Conservation (phyloP, 2,113 vertebrate genomes). For the Ornithorhynchus anatinus region DNA sequence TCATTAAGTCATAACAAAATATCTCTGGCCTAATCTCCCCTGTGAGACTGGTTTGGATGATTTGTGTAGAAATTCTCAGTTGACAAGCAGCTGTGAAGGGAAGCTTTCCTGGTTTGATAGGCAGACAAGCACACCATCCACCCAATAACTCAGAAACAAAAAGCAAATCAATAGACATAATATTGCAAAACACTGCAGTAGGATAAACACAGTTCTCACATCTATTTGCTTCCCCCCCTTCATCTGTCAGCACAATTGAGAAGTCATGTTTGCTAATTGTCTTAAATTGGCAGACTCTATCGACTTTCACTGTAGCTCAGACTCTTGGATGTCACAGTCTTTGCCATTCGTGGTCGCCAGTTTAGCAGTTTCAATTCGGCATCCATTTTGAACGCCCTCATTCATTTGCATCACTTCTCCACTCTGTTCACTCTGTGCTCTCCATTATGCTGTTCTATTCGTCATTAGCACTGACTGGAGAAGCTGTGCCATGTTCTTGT, state of each 20-base stretch:
- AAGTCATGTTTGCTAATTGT: conserved; percentile 34
- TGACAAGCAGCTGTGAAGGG: conserved; percentile 68
- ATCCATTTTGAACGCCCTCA: conserved; percentile 43
- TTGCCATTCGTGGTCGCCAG: conserved; percentile 46
- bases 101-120: conserved; percentile 40
- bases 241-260: conserved; percentile 66
- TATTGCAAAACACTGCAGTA: conserved; percentile 39
- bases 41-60: conserved; percentile 53
- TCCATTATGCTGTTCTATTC: conserved; percentile 44
- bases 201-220: conserved; percentile 55
- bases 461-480: conserved; percentile 51
- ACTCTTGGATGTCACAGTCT: conserved; percentile 63
- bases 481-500: conserved; percentile 61
- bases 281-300: conserved; percentile 26
- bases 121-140: conserved; percentile 13
- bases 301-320: conserved; percentile 34
- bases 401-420: conserved; percentile 46
- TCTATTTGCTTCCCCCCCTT: conserved; percentile 46
- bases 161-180: conserved; percentile 40
- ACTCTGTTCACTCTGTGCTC: conserved; percentile 41
- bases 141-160: conserved; percentile 54
- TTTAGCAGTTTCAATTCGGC: conserved; percentile 55
- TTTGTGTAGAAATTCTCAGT: conserved; percentile 59
- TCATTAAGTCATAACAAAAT: conserved; percentile 63
- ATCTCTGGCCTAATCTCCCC: conserved; percentile 62